Conservation (phyloP, 2,888 invertebrate species). For the Xestia xanthographa region DNA sequence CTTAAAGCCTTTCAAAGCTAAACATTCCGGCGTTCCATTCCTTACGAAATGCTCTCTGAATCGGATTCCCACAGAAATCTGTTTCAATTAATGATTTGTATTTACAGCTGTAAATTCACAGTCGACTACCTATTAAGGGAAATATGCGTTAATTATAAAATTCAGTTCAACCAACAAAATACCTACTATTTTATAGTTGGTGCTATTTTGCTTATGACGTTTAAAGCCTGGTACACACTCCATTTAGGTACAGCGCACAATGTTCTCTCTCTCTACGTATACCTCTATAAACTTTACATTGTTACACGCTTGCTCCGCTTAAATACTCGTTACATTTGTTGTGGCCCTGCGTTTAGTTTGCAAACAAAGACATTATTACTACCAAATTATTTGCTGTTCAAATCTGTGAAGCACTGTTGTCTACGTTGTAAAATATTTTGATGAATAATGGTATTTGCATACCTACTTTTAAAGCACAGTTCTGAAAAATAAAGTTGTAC, state of each 20-base stretch:
- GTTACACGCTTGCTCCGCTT: neutral
- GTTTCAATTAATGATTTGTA: slow-evolving; percentile 42
- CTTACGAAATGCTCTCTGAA: slow-evolving; percentile 37
- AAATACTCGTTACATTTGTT: slow-evolving; percentile 12
- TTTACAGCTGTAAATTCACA: slow-evolving; percentile 23
- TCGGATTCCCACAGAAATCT: slow-evolving; percentile 46
- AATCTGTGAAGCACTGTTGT: neutral
- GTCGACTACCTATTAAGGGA: neutral
- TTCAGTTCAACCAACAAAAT: neutral
- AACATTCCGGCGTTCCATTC: slow-evolving; percentile 51
- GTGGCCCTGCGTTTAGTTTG: neutral
- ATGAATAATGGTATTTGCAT: neutral
- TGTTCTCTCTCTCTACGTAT: neutral
- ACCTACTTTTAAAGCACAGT: no score
- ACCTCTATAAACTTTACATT: slow-evolving; percentile 15
- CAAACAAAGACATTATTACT: slow-evolving; percentile 14
- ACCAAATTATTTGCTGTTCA: slow-evolving; percentile 19
- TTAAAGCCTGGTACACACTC: neutral
- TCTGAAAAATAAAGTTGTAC: no score
- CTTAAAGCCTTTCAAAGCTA: slow-evolving; percentile 51
- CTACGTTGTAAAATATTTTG: slow-evolving; percentile 1
- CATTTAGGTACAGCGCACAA: neutral
- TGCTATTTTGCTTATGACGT: neutral
- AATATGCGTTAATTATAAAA: slow-evolving; percentile 20
- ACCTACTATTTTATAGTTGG: neutral